Evolutionary conservation across 2,888 invertebrate genomes (phyloP), one percentile per base, ranked within the genome.

Genomic region (Limnephilus marmoratus): DNA sequence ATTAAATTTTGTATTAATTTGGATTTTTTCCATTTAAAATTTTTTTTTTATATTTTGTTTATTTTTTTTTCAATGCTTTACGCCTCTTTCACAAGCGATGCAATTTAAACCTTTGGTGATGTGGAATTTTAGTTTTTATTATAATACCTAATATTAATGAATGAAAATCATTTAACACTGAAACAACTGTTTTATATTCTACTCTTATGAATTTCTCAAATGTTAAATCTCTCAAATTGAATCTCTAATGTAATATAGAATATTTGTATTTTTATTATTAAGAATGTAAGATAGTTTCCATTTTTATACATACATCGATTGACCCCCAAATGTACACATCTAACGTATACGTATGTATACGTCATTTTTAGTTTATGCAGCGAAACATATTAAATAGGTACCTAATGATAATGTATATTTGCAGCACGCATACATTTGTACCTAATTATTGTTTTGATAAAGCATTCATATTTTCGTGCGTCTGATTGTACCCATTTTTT

Each of bases 171-270:
- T 34, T 24, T 83, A 83, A 83, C 83, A 83, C 83, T 83, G 83
- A 83, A 83, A 83, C 83, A 83, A 83, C 83, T 83, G 83, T 83
- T 83, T 83, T 83, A 83, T 41, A 83, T 37, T 83, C 37, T 83
- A 68, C 24, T 68, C 68, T 68, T 24, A 68, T 2, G 68, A 68
- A 24, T 68, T 68, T 68, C 68, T 68, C 24, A n/a, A 68, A 68
- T 68, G 24, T 68, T 68, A 68, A 68, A 24, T 24, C 3, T 68
- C 68, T 68, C 68, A 68, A 24, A 68, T 24, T 68, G 68, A 68
- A 68, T 68, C 68, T 68, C 68, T 68, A n/a, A 49, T 13, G 15
- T 24, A 68, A 68, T 68, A 68, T 68, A 24, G 24, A 68, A 68
- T 68, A 68, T 68, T 68, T 68, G 68, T 68, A n/a, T n/a, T 24